A percentile compares a stretch with the other conserved stretches of the same genome.
Evolutionary conservation across 2,113 vertebrate genomes (phyloP).

Genomic region (Ailurus styani): DNA sequence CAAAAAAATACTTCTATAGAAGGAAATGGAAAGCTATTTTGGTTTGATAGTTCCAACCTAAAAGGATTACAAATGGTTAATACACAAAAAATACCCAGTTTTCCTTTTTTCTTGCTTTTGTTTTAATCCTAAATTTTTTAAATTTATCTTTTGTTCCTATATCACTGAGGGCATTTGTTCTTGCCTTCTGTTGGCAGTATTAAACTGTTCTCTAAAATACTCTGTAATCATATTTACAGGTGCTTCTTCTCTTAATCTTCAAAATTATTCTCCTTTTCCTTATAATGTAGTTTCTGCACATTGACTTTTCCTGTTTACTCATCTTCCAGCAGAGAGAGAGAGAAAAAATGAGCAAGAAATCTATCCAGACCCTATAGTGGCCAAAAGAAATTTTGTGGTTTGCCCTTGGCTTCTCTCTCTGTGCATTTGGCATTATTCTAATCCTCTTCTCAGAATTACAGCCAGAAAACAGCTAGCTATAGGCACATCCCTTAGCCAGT

Average conservation of each 20-base stretch:
- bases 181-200: not conserved
- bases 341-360: not conserved
- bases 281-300: not conserved
- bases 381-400: not conserved
- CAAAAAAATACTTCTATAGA: not conserved
- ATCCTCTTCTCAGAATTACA: slow-evolving; percentile 7
- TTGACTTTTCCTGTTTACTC: not conserved
- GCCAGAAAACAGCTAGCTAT: not conserved
- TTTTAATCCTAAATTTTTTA: not conserved
- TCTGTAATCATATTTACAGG: not conserved
- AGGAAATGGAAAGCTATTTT: not conserved
- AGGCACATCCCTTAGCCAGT: not conserved
- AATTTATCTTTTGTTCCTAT: not conserved
- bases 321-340: not conserved
- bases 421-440: not conserved
- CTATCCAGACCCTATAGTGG: not conserved
- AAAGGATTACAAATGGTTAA: not conserved
- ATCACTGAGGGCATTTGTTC: not conserved
- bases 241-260: not conserved
- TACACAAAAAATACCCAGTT: not conserved
- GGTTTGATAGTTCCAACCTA: not conserved
- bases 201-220: not conserved
- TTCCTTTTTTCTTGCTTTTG: not conserved
- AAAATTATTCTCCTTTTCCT: not conserved
- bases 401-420: not conserved